Evolutionary conservation across 1,140 invertebrate species (phyloP).

Genomic region (Cherax destructor): DNA sequence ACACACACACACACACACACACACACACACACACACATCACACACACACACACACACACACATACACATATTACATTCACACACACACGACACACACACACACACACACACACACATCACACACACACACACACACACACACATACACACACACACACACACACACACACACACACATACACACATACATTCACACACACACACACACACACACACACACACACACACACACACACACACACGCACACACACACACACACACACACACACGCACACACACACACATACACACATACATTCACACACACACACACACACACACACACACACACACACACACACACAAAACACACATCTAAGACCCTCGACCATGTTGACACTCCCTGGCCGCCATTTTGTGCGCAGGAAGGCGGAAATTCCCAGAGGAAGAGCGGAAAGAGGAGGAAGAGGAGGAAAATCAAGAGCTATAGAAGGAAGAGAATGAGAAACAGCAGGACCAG

Average conservation of each 20-base stretch:
- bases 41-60: too few species aligned
- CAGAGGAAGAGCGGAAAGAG: not conserved
- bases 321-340: not conserved
- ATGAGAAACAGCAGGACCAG: too few species aligned
- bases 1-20: too few species aligned
- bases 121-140: too few species aligned
- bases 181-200: not conserved
- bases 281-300: too few species aligned
- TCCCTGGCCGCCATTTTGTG: slow-evolving; percentile 56
- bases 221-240: slow-evolving; percentile 23
- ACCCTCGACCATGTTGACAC: slow-evolving; percentile 42
- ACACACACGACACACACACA: too few species aligned
- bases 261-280: not conserved
- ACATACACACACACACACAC: too few species aligned
- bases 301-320: not conserved
- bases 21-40: too few species aligned
- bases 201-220: slow-evolving; percentile 2
- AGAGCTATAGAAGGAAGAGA: not conserved
- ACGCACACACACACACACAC: slow-evolving; percentile 1
- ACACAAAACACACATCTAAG: too few species aligned
- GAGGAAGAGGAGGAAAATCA: not conserved
- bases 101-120: too few species aligned
- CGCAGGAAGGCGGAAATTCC: slow-evolving; percentile 47
- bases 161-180: too few species aligned
- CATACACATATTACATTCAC: too few species aligned